Conservation (phyloP, 2,888 invertebrate genomes). For the Philereme vetulata region DNA sequence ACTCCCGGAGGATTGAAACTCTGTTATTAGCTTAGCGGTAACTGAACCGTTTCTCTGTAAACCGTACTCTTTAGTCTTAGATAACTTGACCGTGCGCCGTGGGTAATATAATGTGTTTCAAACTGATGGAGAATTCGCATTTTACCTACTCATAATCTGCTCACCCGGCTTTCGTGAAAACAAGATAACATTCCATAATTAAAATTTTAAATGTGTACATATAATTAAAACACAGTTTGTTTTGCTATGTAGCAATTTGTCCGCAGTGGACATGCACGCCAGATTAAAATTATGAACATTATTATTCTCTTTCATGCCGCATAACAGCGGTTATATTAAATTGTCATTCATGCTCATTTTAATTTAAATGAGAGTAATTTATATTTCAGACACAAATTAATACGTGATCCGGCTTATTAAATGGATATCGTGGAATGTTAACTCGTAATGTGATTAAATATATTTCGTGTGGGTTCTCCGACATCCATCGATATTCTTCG, state of each 20-base stretch:
- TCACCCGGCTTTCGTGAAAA: conserved; percentile 3
- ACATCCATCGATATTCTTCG: conserved; percentile 57
- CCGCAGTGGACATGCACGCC: conserved; percentile 35
- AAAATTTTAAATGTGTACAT: conserved; percentile 15
- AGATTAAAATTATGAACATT: conserved; percentile 39
- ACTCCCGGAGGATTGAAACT: conserved; percentile 52
- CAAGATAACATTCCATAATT: conserved; percentile 12
- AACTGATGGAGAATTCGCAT: conserved; percentile 1
- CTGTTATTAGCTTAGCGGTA: conserved; percentile 69
- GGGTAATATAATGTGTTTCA: conserved; percentile 1
- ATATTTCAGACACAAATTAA: conserved; percentile 45
- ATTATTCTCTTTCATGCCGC: conserved; percentile 41
- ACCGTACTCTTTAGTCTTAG: conserved; percentile 19
- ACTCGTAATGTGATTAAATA: conserved; percentile 35
- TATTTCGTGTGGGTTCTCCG: conserved; percentile 51
- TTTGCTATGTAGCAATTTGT: conserved; percentile 35
- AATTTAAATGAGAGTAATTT: conserved; percentile 45
- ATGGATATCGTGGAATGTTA: conserved; percentile 33
- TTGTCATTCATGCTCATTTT: conserved; percentile 45
- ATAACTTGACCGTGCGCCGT: conserved; percentile 20
- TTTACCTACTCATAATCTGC: conserved; percentile 6
- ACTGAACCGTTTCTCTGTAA: conserved; percentile 44
- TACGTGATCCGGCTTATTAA: conserved; percentile 38
- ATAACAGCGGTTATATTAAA: conserved; percentile 43
- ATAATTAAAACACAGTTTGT: conserved; percentile 28